These are phyloP conservation scores for Eilema caniola DNA, from an alignment of 2,888 invertebrate species.

Conservation along the genomic window DNA sequence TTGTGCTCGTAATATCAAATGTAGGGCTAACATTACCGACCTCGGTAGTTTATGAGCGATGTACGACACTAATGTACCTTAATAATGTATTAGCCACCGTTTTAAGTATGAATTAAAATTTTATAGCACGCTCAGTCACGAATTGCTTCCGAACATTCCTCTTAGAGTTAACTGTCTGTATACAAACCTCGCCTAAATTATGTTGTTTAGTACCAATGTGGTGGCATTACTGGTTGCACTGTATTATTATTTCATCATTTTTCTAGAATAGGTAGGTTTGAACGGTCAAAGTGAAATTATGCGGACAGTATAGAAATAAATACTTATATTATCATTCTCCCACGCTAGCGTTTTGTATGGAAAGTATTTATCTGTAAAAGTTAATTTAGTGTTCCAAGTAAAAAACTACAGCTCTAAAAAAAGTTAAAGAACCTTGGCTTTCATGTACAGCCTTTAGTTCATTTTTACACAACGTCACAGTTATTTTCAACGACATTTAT, in stretches of 20 bases:
- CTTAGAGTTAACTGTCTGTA: conserved; percentile 27
- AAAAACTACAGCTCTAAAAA: conserved; percentile 15
- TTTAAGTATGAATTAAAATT: conserved; percentile 69
- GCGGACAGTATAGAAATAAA: conserved; percentile 33
- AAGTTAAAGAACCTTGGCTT: conserved; percentile 25
- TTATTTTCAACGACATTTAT: neutral
- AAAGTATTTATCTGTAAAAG: conserved; percentile 28
- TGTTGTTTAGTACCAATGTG: conserved; percentile 69
- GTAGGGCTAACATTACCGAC: conserved; percentile 41
- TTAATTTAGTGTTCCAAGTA: conserved; percentile 14
- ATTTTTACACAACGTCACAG: conserved; percentile 20
- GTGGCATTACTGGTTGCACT: conserved; percentile 60
- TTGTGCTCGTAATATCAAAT: conserved; percentile 39
- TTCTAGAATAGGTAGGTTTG: conserved; percentile 57
- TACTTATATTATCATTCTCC: no score
- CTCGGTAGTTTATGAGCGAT: conserved; percentile 54
- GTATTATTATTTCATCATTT: conserved; percentile 71
- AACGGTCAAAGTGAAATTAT: conserved; percentile 47
- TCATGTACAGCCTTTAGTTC: conserved; percentile 24
- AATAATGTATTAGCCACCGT: conserved; percentile 72
- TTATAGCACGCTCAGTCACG: conserved; percentile 76
- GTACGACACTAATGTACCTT: conserved; percentile 65
- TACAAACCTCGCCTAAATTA: conserved; percentile 59
- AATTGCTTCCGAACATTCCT: conserved; percentile 68
- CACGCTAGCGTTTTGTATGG: conserved; percentile 38